Conservation (phyloP, 2,888 invertebrate species). For the Artemia sinica region DNA sequence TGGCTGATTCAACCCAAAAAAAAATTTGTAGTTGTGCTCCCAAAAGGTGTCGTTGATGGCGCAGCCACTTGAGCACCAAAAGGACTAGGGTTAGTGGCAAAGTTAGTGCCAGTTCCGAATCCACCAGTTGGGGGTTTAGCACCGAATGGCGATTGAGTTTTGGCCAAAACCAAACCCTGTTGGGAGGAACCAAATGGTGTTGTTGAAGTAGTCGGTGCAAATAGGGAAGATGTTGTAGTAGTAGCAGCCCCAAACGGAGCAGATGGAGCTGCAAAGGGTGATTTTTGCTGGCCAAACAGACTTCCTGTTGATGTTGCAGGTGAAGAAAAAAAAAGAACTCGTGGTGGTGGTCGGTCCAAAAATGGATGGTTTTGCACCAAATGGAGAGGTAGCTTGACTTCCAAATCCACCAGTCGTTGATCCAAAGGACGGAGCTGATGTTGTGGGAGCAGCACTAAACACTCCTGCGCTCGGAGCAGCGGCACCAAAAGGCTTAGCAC, state of each 20-base stretch:
- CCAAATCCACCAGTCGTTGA: conserved; percentile 39
- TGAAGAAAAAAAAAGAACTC: conserved; percentile 25
- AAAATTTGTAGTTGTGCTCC: conserved; percentile 34
- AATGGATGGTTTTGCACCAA: conserved; percentile 43
- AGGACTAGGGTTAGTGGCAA: conserved; percentile 29
- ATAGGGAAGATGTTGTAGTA: conserved; percentile 29
- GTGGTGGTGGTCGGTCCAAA: conserved; percentile 45
- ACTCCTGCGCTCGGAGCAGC: conserved; percentile 27
- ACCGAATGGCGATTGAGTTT: conserved; percentile 27
- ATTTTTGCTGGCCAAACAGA: conserved; percentile 32
- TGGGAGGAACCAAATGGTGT: conserved; percentile 32
- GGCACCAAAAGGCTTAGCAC: conserved; percentile 25
- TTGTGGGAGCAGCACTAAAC: conserved; percentile 34
- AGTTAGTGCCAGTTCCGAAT: conserved; percentile 37
- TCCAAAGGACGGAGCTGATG: conserved; percentile 31
- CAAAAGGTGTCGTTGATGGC: conserved; percentile 28
- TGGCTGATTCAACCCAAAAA: conserved; percentile 26
- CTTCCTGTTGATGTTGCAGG: conserved; percentile 32
- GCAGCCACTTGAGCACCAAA: conserved; percentile 30
- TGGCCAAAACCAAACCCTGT: conserved; percentile 26
- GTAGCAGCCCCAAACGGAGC: conserved; percentile 39
- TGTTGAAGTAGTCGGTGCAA: conserved; percentile 31
- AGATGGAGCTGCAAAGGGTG: conserved; percentile 30
- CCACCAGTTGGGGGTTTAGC: conserved; percentile 35
- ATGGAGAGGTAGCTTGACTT: conserved; percentile 37